A percentile compares a stretch with the other conserved stretches of the same genome.
Conservation (phyloP, 2,888 invertebrate species). For the Phyllotreta cruciferae region DNA sequence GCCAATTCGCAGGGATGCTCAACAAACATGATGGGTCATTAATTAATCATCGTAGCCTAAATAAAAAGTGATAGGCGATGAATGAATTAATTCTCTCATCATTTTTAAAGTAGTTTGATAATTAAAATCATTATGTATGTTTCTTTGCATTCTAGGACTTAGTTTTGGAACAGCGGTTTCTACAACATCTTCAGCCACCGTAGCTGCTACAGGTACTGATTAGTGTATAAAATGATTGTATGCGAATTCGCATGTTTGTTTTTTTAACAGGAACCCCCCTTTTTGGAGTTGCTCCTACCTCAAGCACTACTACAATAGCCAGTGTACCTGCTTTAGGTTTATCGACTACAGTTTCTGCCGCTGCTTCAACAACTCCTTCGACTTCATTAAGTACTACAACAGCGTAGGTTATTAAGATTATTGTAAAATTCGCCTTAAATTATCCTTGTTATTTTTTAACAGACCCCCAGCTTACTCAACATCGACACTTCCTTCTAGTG, state of each 20-base stretch:
- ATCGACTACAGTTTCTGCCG: slow-evolving; percentile 13
- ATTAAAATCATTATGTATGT: no score
- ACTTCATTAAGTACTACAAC: slow-evolving; percentile 17
- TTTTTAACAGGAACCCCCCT: neutral
- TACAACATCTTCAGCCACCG: neutral
- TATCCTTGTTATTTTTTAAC: slow-evolving; percentile 21
- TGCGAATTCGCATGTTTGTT: neutral
- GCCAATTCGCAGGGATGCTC: no score
- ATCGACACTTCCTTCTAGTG: slow-evolving; percentile 53
- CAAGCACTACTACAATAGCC: slow-evolving; percentile 1
- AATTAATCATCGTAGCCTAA: no score
- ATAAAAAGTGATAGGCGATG: no score
- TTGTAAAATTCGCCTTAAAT: slow-evolving; percentile 11
- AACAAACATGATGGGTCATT: no score
- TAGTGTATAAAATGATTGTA: neutral
- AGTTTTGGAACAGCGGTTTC: slow-evolving; percentile 9
- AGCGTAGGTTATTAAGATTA: slow-evolving; percentile 14
- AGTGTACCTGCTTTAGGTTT: slow-evolving; percentile 7
- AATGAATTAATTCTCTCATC: neutral
- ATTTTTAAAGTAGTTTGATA: neutral
- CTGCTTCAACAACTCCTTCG: slow-evolving; percentile 11
- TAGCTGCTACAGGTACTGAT: neutral
- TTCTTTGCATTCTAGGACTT: no score
- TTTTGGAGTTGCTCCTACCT: slow-evolving; percentile 1
- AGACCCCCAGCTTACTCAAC: slow-evolving; percentile 45